phyloP scores from a whole-genome alignment of 2,113 vertebrate genomes.

The Tonatia bakeri region DNA sequence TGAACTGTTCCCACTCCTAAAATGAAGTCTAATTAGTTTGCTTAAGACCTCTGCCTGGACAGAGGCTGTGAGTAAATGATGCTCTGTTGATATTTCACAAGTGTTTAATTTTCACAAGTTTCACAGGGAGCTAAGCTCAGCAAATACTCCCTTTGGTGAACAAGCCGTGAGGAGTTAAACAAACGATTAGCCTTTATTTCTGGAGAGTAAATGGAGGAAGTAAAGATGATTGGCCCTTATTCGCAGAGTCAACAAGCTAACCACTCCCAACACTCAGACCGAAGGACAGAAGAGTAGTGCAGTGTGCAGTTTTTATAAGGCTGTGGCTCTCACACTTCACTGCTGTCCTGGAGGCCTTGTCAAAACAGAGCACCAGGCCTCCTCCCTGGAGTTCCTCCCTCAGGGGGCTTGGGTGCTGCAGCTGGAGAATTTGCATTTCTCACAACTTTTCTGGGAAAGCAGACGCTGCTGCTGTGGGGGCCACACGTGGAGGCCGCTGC shows the following conservation, averaged over 20 bases:
- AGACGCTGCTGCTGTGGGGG: not conserved
- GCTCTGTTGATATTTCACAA: slow-evolving; percentile 31
- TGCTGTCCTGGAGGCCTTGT: not conserved
- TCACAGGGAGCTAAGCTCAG: not conserved
- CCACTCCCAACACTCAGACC: not conserved
- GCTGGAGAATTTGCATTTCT: not conserved
- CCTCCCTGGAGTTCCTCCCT: not conserved
- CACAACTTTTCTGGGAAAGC: not conserved
- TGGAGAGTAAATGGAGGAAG: not conserved
- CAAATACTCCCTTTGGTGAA: slow-evolving; percentile 49
- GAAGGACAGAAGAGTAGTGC: not conserved
- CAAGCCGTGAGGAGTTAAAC: not conserved
- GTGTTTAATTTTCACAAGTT: slow-evolving; percentile 26
- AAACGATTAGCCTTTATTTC: slow-evolving; percentile 45
- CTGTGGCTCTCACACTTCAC: not conserved
- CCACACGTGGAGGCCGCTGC: not conserved
- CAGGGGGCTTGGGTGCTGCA: fast-evolving
- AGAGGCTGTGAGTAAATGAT: not conserved
- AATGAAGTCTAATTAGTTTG: slow-evolving; percentile 28
- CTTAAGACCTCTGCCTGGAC: not conserved
- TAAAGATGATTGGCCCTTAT: not conserved
- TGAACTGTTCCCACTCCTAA: not conserved
- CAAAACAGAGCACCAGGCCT: not conserved
- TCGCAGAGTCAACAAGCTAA: slow-evolving; percentile 14
- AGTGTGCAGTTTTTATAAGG: fast-evolving